These are phyloP conservation scores for Monochamus alternatus DNA, from an alignment of 2,888 invertebrate species.

Conservation along the genomic window DNA sequence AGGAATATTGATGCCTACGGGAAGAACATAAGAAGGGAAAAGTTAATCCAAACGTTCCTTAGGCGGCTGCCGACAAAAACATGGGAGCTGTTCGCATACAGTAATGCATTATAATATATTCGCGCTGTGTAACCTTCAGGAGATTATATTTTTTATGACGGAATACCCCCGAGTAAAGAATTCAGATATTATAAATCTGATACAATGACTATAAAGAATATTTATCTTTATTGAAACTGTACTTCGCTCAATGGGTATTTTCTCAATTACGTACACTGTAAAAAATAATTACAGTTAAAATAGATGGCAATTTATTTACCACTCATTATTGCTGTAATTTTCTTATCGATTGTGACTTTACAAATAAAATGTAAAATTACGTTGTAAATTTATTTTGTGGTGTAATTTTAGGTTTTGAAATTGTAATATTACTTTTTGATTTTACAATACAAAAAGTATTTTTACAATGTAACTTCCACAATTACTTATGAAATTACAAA, in stretches of 20 bases:
- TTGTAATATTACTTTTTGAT: too few species aligned
- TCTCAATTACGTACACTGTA: background rate
- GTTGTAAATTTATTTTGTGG: too few species aligned
- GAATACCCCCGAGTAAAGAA: conserved; percentile 9
- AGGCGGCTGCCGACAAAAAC: conserved; percentile 61
- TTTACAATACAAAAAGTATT: too few species aligned
- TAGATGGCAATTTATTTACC: too few species aligned
- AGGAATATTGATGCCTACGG: conserved; percentile 53
- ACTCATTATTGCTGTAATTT: too few species aligned
- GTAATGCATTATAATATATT: conserved; percentile 51
- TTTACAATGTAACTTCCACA: too few species aligned
- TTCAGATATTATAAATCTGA: background rate
- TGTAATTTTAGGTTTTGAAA: too few species aligned
- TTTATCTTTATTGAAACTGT: background rate
- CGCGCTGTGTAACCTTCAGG: conserved; percentile 32
- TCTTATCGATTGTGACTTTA: too few species aligned
- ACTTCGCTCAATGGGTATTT: background rate
- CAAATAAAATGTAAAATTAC: too few species aligned
- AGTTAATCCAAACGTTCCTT: conserved; percentile 60
- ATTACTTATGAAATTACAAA: too few species aligned
- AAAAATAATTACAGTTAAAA: too few species aligned
- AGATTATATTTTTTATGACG: conserved; percentile 28
- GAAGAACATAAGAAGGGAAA: conserved; percentile 51
- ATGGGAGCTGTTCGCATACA: conserved; percentile 48
- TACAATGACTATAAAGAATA: background rate